phyloP scores from a whole-genome alignment of 2,113 vertebrate species.

The Okapia johnstoni region DNA sequence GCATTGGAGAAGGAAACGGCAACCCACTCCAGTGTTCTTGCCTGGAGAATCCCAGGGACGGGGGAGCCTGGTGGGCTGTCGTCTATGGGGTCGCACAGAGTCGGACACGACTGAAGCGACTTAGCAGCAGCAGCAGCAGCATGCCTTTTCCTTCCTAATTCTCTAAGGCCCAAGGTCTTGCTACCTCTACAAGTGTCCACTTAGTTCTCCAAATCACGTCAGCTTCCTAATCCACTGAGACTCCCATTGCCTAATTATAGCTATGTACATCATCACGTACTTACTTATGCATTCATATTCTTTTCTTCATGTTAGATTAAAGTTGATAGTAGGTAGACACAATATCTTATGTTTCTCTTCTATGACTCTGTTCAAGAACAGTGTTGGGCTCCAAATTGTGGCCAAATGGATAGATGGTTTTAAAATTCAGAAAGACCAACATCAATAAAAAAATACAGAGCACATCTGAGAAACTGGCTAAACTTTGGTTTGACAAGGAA shows the following conservation, averaged over 20 bases:
- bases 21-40: too few species aligned
- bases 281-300: not conserved
- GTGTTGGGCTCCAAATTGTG: not conserved
- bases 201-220: not conserved
- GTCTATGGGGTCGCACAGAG: too few species aligned
- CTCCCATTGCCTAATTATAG: not conserved
- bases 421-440: not conserved
- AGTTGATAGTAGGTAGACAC: not conserved
- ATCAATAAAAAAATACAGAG: not conserved
- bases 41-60: too few species aligned
- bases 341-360: not conserved
- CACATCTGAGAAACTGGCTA: not conserved
- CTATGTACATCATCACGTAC: not conserved
- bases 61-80: too few species aligned
- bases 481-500: not conserved
- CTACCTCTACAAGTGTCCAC: not conserved
- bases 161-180: not conserved
- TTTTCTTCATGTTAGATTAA: not conserved
- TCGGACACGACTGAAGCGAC: too few species aligned
- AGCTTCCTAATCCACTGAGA: not conserved
- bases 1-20: too few species aligned
- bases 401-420: not conserved
- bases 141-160: not conserved
- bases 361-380: not conserved
- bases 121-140: too few species aligned